A percentile compares a stretch with the other conserved stretches of the same genome.
These are phyloP conservation scores for Physocephala rufipes DNA, from an alignment of 2,888 invertebrate genomes.

Conservation along the genomic window DNA sequence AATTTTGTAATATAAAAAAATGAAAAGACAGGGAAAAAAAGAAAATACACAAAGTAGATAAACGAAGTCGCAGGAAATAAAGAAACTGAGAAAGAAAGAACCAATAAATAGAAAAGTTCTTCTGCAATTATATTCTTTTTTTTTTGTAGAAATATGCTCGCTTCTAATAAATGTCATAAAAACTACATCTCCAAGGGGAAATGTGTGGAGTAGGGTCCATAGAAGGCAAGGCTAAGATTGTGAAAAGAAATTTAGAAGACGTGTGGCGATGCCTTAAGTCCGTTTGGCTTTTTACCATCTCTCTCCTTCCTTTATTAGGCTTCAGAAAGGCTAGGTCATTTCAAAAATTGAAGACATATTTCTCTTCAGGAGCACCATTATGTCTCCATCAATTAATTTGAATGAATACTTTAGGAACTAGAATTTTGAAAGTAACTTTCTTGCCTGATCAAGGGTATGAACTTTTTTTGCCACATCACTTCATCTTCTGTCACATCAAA, in stretches of 20 bases:
- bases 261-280: too few relatives aligned
- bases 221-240: too few relatives aligned
- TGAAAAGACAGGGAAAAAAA: neutral
- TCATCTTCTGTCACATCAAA: too few relatives aligned
- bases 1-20: neutral
- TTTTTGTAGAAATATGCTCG: constrained; percentile 21
- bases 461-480: neutral
- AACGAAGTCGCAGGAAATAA: neutral
- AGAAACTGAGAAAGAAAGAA: neutral
- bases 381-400: neutral
- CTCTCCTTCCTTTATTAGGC: too few relatives aligned
- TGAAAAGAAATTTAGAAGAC: too few relatives aligned
- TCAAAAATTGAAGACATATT: too few relatives aligned
- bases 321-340: too few relatives aligned
- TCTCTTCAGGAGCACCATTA: neutral
- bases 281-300: too few relatives aligned
- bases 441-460: neutral
- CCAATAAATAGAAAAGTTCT: neutral
- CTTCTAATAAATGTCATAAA: constrained; percentile 24
- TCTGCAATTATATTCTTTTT: constrained; percentile 4
- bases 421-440: neutral
- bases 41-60: neutral
- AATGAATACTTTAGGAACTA: too few relatives aligned
- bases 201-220: too few relatives aligned
- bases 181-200: neutral